Conservation (phyloP, 2,888 invertebrate genomes). For the Melinaea menophilus region DNA sequence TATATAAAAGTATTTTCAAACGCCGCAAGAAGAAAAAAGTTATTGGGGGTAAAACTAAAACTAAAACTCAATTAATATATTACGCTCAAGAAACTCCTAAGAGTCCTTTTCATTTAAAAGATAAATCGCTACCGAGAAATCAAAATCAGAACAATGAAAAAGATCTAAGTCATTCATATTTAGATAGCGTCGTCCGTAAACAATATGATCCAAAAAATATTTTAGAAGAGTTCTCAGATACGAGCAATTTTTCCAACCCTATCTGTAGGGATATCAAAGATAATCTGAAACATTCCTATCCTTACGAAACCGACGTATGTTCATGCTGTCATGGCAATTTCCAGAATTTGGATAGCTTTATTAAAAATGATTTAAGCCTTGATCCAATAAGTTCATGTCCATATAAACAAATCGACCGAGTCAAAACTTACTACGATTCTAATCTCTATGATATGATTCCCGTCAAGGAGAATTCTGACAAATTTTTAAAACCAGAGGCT, state of each 20-base stretch:
- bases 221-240: conserved; percentile 41
- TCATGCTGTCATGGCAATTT: conserved; percentile 56
- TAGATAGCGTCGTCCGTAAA: conserved; percentile 46
- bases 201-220: conserved; percentile 48
- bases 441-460: conserved; percentile 61
- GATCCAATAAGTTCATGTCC: conserved; percentile 24
- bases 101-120: conserved; percentile 37
- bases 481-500: conserved; percentile 37
- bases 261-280: conserved; percentile 49
- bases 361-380: conserved; percentile 22
- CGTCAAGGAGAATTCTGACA: conserved; percentile 53
- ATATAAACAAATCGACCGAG: conserved; percentile 31
- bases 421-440: conserved; percentile 52
- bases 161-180: conserved; percentile 34
- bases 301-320: conserved; percentile 49
- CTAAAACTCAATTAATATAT: conserved; percentile 45
- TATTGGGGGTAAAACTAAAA: conserved; percentile 34
- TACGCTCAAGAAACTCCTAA: conserved; percentile 43
- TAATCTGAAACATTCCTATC: conserved; percentile 9
- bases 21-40: conserved; percentile 38
- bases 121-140: neutral
- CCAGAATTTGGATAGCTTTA: conserved; percentile 52
- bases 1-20: conserved; percentile 33
- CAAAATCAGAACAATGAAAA: conserved; percentile 2
- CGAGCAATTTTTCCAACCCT: conserved; percentile 55